Evolutionary conservation across 2,888 invertebrate genomes (phyloP), one percentile per base, ranked within the genome.

Genomic region (Aproaerema taeniolella): DNA sequence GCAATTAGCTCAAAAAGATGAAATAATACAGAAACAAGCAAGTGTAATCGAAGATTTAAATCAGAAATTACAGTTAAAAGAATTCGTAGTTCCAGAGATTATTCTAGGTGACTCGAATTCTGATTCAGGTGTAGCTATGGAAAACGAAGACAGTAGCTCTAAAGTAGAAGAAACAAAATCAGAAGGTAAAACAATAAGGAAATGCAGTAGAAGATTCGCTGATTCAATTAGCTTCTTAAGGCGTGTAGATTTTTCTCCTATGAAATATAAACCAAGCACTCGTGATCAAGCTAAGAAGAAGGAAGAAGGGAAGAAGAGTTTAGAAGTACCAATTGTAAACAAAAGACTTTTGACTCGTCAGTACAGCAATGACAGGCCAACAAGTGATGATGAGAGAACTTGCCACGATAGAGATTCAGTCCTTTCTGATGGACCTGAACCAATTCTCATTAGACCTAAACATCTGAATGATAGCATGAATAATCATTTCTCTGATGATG

Each of bases 401-500:
- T 40, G 53, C 4, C 55, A 54, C 7, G 73, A 75, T 35, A 81
- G 82, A 25, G 82, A 82, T 25, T 49, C 68, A 12, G 47, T 71
- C 14, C 63, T 76, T 38, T 80, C 76, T 0, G 80, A 83, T 47
- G 60, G 70, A 37, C 60, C 61, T 4, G 78, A 72, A 46, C 65
- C 72, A 32, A 55, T 82, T 31, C 39, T 77, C 9, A 59, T 81
- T n/a, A 66, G 72, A 38, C 67, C 82, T 6, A 82, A 77, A 45
- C 74, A 81, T 57, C 57, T 77, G 44, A 83, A 80, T 24, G 86
- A 86, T 25, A 86, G 86, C 47, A 83, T 85, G 86, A 85, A 77
- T 41, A 86, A 86, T 46, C 82, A 86, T 44, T 86, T 83, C 47
- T 85, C 86, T 41, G 86, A 86, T 54, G 86, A 86, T 32, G 86